Percentiles rank a stretch among this genome's conserved stretches.
phyloP scores from a whole-genome alignment of 1,140 invertebrate species.

The Daktulosphaira vitifoliae region DNA sequence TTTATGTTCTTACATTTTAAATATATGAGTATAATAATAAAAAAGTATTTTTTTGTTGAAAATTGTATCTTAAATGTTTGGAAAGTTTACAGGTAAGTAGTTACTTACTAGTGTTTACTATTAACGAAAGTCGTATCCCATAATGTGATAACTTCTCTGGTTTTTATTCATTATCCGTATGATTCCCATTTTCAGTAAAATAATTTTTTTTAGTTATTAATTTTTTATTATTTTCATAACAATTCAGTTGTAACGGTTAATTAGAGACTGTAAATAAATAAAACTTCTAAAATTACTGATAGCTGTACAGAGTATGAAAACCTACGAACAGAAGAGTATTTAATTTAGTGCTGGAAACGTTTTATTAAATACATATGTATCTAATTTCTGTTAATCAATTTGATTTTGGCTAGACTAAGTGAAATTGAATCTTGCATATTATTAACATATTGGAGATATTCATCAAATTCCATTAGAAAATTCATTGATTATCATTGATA shows the following conservation, averaged over 20 bases:
- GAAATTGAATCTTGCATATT: constrained; percentile 61
- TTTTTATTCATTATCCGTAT: too few species aligned
- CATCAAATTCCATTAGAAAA: constrained; percentile 75
- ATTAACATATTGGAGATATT: constrained; percentile 70
- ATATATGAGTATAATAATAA: too few species aligned
- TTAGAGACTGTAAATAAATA: constrained; percentile 80
- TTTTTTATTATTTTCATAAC: constrained; percentile 50
- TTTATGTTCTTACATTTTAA: too few species aligned
- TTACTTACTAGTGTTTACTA: constrained; percentile 49
- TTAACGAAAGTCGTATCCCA: constrained; percentile 29
- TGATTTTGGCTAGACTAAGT: constrained; percentile 54
- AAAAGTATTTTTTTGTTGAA: too few species aligned
- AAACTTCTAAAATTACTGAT: constrained; percentile 72
- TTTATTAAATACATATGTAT: too few species aligned
- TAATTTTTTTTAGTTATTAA: too few species aligned
- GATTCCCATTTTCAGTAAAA: too few species aligned
- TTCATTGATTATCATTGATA: constrained; percentile 83
- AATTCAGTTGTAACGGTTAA: constrained; percentile 76
- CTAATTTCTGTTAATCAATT: constrained; percentile 31
- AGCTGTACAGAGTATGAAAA: constrained; percentile 66
- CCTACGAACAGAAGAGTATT: constrained; percentile 42
- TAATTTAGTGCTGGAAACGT: too few species aligned
- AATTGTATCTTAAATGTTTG: too few species aligned
- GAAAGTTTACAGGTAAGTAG: too few species aligned
- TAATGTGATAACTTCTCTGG: constrained; percentile 35